Conservation (phyloP, 2,113 vertebrate species). For the Nestor notabilis region DNA sequence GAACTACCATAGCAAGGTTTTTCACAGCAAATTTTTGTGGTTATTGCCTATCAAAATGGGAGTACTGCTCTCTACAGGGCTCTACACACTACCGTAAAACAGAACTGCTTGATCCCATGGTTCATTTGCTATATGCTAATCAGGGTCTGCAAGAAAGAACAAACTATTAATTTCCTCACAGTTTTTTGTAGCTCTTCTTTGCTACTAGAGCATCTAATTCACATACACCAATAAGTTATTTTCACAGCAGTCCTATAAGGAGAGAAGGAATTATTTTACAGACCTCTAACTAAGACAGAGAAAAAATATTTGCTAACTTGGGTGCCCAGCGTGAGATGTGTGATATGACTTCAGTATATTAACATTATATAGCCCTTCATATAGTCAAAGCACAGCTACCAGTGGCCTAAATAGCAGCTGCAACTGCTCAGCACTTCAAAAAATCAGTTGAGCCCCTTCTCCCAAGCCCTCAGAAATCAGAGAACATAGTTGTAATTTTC, state of each 20-base stretch:
- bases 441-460: neutral
- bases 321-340: neutral
- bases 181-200: neutral
- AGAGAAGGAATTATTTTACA: neutral
- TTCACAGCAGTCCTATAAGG: neutral
- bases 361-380: neutral
- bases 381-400: neutral
- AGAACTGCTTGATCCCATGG: neutral
- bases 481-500: neutral
- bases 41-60: neutral
- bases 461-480: neutral
- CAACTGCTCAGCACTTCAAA: neutral
- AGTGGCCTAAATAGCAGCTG: neutral
- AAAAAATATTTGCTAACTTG: neutral
- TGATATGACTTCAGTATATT: neutral
- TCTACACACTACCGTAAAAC: neutral
- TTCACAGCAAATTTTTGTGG: neutral
- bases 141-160: neutral
- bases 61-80: neutral
- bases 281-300: neutral
- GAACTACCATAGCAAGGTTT: neutral
- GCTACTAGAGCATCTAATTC: neutral
- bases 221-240: neutral
- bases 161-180: neutral
- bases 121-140: conserved; percentile 4